Base-by-base conservation (phyloP, 1,140 invertebrate species). In the Oscheius sp. region DNA sequence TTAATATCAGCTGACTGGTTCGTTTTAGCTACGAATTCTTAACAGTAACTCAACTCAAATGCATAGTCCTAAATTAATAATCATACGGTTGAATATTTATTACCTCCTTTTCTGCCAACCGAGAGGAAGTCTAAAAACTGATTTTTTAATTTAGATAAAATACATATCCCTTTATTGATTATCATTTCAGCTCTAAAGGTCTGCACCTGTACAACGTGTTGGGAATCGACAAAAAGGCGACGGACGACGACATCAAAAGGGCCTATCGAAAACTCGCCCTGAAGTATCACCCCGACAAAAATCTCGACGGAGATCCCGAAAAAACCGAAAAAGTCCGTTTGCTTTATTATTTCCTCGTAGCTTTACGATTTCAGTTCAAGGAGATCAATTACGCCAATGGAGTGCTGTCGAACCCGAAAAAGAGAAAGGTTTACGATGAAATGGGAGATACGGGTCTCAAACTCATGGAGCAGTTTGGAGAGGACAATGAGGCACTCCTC, bases 261-360 rank as follows among this genome's bases (percentile, higher is more conserved):
- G 69, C 58, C 4, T 64, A 61, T 62, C 35, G 66, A 10, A 97
- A 96, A 86, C 86, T 98, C 68, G 95, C 96, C 0, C 87, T 99
- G 36, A 91, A 93, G 83, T 90, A 97, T 79, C 96, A 99, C 89
- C 96, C 96, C 0, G 96, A 99, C 84, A 99, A 99, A 87, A 99
- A 99, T 36, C 58, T 74, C 2, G 80, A 82, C 61, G 77, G 79
- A 2, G 79, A 83, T 74, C 79, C 79, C 20, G 80, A 79, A 58
- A 79, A 76, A 59, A 78, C 76, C 15, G 80, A 75, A 45, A 82
- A 69, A 66, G 79, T 81, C 34, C 20, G 26, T 46, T 32, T 35
- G 34, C 55, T 59, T 3, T 2, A 74, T 34, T 74, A 46, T 45
- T 20, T 38, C 49, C 26, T 29, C 29, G 28, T 35, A 32, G 29